Evolutionary conservation across 2,113 vertebrate genomes (phyloP), one percentile per base, ranked within the genome.

Genomic region (Nestor notabilis): DNA sequence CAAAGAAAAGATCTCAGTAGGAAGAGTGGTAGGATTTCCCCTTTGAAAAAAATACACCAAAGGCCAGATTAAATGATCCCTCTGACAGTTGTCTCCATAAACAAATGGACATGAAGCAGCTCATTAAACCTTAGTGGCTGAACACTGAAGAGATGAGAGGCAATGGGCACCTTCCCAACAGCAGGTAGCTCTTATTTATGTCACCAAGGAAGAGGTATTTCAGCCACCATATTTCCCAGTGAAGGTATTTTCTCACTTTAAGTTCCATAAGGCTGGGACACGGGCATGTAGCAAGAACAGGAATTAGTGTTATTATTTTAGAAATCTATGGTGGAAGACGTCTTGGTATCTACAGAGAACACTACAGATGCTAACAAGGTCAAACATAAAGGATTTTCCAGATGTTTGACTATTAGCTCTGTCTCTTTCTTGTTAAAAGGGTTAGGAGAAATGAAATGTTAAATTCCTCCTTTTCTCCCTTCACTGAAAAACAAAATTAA

Each of bases 21-120:
- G 53, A 89, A 70, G 17, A 64, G 33, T 7, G 17, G 56, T 35
- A 47, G 70, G 52, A 55, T 97, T 83, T 92, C 49, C 31, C 31
- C 92, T 96, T 74, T 23, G 17, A 89, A 89, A 96, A 96, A 69
- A 72, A 78, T 43, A 60, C 69, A 69, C 60, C 35, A 47, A 79
- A 91, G 55, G 86, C 20, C 37, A 55, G 41, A 88, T 70, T 61
- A 37, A 49, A 66, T 37, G 46, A 77, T 66, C 41, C 70, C 58
- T 81, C 83, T 87, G 37, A 58, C 72, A 78, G 75, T 72, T 60
- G 13, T 13, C 20, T 83, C n/a, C 7, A 1, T 72, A 65, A 95
- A 70, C 55, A 96, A 87, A 90, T 18, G 20, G 61, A 63, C 71
- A 71, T 74, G 60, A 69, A 91, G 75, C 78, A 89, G 87, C 72